Percentiles rank a stretch among this genome's conserved stretches.
These are phyloP conservation scores for Sabellastarte sp. DNA, from an alignment of 2,888 invertebrate species.

Conservation along the genomic window DNA sequence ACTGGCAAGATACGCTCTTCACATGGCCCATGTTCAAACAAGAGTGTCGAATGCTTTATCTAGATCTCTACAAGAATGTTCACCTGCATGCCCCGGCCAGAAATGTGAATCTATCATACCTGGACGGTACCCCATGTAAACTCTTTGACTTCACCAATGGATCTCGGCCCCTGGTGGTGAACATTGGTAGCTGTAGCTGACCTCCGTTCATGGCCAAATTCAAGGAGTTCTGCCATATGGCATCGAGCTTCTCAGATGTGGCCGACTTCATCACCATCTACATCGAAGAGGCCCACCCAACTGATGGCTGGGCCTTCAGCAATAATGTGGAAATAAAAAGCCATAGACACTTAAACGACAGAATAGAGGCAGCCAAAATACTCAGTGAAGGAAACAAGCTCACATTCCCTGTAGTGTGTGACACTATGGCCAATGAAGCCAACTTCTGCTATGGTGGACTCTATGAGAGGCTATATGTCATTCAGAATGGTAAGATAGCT, in stretches of 20 bases:
- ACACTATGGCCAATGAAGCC: constrained; percentile 40
- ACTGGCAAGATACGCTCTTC: constrained; percentile 18
- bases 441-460: constrained; percentile 38
- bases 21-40: constrained; percentile 9
- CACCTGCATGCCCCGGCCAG: constrained; percentile 9
- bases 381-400: constrained; percentile 17
- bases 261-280: constrained; percentile 49
- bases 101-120: constrained; percentile 12
- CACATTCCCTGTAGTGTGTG: constrained; percentile 38
- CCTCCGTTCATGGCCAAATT: constrained; percentile 46
- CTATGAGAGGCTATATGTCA: constrained; percentile 44
- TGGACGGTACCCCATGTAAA: constrained; percentile 13
- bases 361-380: constrained; percentile 36
- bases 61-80: constrained; percentile 17
- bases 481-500: constrained; percentile 35
- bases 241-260: constrained; percentile 31
- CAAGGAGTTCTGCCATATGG: constrained; percentile 35
- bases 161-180: constrained; percentile 42
- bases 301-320: constrained; percentile 46
- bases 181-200: constrained; percentile 53
- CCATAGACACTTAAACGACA: constrained; percentile 34
- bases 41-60: constrained; percentile 4
- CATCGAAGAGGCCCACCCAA: constrained; percentile 48
- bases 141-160: constrained; percentile 17
- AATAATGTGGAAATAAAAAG: constrained; percentile 31